Evolutionary conservation across 2,888 invertebrate genomes (phyloP).

Genomic region (Chamaedrilus cognettii): DNA sequence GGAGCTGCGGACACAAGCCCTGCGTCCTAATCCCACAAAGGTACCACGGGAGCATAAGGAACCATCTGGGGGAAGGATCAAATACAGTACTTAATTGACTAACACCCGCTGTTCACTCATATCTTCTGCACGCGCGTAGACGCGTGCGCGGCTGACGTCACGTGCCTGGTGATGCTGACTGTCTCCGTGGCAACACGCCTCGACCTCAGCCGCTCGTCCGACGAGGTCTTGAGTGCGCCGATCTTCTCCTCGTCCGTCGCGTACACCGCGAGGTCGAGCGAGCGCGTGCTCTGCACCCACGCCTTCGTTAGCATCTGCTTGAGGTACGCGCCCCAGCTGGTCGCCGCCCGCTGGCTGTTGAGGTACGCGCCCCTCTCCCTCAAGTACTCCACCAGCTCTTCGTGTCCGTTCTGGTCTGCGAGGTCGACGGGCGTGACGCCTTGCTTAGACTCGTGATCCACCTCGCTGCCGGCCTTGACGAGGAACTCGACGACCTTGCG

Average conservation of each 20-base stretch:
- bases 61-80: no score
- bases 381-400: constrained; percentile 39
- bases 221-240: neutral
- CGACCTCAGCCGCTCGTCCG: neutral
- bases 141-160: no score
- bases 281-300: constrained; percentile 34
- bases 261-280: constrained; percentile 23
- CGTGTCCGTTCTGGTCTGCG: constrained; percentile 40
- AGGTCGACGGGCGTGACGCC: constrained; percentile 34
- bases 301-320: constrained; percentile 36
- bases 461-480: constrained; percentile 36
- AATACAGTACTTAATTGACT: no score
- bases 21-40: no score
- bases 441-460: constrained; percentile 29
- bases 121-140: constrained; percentile 3
- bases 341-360: constrained; percentile 9
- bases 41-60: no score
- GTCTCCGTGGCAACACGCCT: constrained; percentile 13
- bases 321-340: constrained; percentile 36
- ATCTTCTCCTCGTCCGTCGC: constrained; percentile 5
- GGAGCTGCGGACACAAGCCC: no score
- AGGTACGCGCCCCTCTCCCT: constrained; percentile 28
- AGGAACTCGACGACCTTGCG: constrained; percentile 38
- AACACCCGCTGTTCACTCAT: no score
- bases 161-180: constrained; percentile 1